A percentile compares a stretch with the other conserved stretches of the same genome.
Evolutionary conservation across 1,140 invertebrate species (phyloP).

Genomic region (Zaprionus taronus): DNA sequence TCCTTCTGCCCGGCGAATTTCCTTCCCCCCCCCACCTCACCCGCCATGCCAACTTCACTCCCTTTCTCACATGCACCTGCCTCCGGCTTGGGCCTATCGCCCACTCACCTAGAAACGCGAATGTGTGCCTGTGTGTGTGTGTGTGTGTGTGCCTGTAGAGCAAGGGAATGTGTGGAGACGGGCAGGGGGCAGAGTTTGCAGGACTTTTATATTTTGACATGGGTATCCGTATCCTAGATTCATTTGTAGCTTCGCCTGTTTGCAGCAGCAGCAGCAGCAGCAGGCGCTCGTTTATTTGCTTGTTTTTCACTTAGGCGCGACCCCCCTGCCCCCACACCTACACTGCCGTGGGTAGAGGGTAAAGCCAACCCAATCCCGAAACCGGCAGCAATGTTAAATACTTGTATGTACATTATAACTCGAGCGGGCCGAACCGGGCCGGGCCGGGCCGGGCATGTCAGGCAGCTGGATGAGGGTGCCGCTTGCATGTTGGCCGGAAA

Average conservation of each 20-base stretch:
- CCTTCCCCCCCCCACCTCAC: no score
- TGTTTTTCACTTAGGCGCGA: slow-evolving; percentile 50
- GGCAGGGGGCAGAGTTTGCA: slow-evolving; percentile 16
- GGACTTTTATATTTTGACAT: slow-evolving; percentile 72
- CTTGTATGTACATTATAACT: slow-evolving; percentile 60
- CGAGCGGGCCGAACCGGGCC: slow-evolving; percentile 10
- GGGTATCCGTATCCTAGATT: slow-evolving; percentile 75
- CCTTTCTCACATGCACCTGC: slow-evolving; percentile 15
- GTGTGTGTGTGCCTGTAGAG: neutral
- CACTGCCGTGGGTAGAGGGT: neutral
- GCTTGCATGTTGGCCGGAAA: slow-evolving; percentile 56
- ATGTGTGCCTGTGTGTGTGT: slow-evolving; percentile 8
- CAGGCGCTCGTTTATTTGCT: slow-evolving; percentile 55
- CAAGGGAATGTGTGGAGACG: neutral
- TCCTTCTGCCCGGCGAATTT: slow-evolving; percentile 51
- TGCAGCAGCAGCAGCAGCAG: slow-evolving; percentile 45
- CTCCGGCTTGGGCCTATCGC: slow-evolving; percentile 37
- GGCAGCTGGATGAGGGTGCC: slow-evolving; percentile 68
- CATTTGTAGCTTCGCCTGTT: slow-evolving; percentile 57
- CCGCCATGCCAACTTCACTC: no score
- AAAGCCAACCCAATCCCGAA: slow-evolving; percentile 29
- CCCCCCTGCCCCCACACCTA: neutral
- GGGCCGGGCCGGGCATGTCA: slow-evolving; percentile 32
- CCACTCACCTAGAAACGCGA: slow-evolving; percentile 36
- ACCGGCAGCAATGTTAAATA: slow-evolving; percentile 53